Conservation (phyloP, 2,113 vertebrate genomes). For the Varanus salvator region DNA sequence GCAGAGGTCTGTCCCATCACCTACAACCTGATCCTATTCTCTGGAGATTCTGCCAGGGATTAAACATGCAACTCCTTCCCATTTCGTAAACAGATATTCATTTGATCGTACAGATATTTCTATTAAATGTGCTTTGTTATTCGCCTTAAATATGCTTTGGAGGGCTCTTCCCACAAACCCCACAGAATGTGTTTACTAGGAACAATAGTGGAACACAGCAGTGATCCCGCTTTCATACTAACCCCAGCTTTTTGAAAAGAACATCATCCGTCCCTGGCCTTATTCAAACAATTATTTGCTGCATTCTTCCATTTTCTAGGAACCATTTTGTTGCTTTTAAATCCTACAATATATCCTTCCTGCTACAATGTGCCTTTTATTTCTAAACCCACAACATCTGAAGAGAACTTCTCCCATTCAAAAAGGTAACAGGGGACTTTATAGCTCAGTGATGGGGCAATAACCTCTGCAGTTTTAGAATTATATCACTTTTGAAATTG, state of each 20-base stretch:
- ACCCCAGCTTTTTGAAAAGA: too few species aligned
- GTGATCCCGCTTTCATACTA: not conserved
- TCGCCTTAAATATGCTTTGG: not conserved
- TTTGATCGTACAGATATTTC: not conserved
- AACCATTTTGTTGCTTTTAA: not conserved
- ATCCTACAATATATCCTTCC: accelerated
- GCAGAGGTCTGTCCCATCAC: too few species aligned
- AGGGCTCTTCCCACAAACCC: not conserved
- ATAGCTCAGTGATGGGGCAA: not conserved
- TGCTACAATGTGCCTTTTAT: not conserved
- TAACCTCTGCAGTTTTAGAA: conserved; percentile 15
- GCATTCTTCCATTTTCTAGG: not conserved
- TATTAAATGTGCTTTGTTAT: not conserved
- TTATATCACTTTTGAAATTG: conserved; percentile 15
- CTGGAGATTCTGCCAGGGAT: not conserved
- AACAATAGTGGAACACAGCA: not conserved
- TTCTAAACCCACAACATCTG: not conserved
- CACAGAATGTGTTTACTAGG: not conserved
- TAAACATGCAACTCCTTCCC: not conserved
- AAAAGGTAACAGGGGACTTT: not conserved
- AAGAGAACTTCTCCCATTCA: conserved; percentile 16
- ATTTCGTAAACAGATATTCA: not conserved
- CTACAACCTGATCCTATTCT: not conserved
- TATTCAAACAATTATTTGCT: accelerated
- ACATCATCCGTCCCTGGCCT: not conserved